These are phyloP conservation scores for Nothocercus julius DNA, from an alignment of 2,113 vertebrate genomes.

Conservation along the genomic window DNA sequence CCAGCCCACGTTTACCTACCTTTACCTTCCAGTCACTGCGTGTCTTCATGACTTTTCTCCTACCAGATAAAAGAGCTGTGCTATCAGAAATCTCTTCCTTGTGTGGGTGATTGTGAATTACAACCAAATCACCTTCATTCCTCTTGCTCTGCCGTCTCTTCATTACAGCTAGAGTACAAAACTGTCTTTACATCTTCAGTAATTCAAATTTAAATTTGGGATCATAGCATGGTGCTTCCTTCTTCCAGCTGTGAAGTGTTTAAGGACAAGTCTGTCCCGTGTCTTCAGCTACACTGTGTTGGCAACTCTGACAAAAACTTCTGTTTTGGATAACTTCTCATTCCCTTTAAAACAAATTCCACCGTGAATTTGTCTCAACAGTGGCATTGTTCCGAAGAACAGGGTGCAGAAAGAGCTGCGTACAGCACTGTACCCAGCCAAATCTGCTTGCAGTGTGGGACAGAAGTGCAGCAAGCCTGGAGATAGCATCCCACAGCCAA, in stretches of 20 bases:
- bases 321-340: background rate
- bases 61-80: background rate
- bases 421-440: background rate
- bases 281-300: background rate
- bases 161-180: background rate
- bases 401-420: background rate
- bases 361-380: background rate
- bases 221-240: background rate
- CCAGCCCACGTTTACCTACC: background rate
- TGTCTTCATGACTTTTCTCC: background rate
- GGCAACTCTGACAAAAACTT: background rate
- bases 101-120: background rate
- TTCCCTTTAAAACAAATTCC: background rate
- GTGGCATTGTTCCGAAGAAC: background rate
- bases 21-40: background rate
- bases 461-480: background rate
- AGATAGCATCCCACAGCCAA: background rate
- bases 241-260: background rate
- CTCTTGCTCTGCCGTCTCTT: background rate
- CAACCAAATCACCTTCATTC: background rate
- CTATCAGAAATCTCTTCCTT: background rate
- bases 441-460: background rate
- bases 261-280: background rate
- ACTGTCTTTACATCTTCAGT: background rate
- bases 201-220: constrained; percentile 4